Percentiles rank a stretch among this genome's conserved stretches.
phyloP scores from a whole-genome alignment of 2,888 invertebrate genomes.

The Papilio protenor region DNA sequence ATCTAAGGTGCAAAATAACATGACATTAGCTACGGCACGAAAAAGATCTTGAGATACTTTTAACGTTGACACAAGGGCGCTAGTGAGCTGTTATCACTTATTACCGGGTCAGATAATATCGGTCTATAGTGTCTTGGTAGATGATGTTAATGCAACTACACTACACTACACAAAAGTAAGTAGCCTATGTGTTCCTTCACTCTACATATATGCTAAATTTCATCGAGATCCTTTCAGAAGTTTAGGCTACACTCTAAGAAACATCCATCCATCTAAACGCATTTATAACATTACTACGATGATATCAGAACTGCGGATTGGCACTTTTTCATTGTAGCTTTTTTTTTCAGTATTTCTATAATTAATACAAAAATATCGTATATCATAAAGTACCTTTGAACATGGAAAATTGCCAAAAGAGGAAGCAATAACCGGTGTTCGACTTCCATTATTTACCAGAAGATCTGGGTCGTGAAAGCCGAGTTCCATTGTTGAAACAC shows the following conservation, averaged over 20 bases:
- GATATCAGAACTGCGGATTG: background rate
- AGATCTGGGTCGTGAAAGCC: constrained; percentile 23
- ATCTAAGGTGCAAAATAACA: too few relatives aligned
- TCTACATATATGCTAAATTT: too few relatives aligned
- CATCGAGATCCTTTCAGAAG: too few relatives aligned
- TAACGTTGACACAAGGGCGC: too few relatives aligned
- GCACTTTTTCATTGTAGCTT: background rate
- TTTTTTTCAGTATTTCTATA: background rate
- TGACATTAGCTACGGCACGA: too few relatives aligned
- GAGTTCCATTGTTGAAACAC: constrained; percentile 16
- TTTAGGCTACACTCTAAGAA: too few relatives aligned
- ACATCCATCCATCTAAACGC: background rate
- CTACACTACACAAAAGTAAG: too few relatives aligned
- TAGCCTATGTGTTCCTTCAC: too few relatives aligned
- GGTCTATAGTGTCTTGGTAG: background rate
- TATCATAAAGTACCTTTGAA: constrained; percentile 8
- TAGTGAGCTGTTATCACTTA: too few relatives aligned
- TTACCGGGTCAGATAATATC: too few relatives aligned
- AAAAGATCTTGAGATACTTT: too few relatives aligned
- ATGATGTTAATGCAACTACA: background rate
- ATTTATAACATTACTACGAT: background rate
- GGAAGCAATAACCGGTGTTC: constrained; percentile 29
- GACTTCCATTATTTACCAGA: constrained; percentile 34
- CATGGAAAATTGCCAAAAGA: constrained; percentile 34
- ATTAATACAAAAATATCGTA: background rate